phyloP scores from a whole-genome alignment of 2,113 vertebrate species.

The Pholis gunnellus region DNA sequence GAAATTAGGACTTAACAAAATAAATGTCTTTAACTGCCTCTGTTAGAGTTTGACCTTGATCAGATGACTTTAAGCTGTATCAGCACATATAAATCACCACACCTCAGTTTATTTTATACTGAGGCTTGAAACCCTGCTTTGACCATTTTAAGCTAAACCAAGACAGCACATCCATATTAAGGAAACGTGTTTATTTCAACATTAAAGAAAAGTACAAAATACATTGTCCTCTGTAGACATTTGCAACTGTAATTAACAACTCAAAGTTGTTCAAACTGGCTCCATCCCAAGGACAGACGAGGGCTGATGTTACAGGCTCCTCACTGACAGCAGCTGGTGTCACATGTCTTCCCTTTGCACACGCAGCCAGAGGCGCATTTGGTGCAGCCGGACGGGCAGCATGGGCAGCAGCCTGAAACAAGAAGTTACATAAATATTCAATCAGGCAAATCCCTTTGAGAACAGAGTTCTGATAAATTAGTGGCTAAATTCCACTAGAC shows the following conservation, averaged over 20 bases:
- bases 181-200: conserved; percentile 50
- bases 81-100: neutral
- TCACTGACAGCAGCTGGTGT: conserved; percentile 89
- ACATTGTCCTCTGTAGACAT: neutral
- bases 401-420: conserved; percentile 90
- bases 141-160: neutral
- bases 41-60: too few species aligned
- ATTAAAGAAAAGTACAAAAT: conserved; percentile 33
- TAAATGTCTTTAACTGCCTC: neutral
- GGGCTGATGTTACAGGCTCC: neutral
- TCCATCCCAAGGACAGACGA: neutral
- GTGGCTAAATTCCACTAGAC: too few species aligned
- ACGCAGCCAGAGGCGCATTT: conserved; percentile 95
- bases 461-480: too few species aligned
- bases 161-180: neutral
- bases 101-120: neutral
- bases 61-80: neutral
- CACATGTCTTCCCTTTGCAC: conserved; percentile 88
- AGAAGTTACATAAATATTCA: neutral
- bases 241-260: neutral
- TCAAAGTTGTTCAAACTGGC: neutral
- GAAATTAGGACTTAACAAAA: neutral
- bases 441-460: neutral
- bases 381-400: conserved; percentile 90
- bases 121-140: neutral